These are phyloP conservation scores for Erannis defoliaria DNA, from an alignment of 2,888 invertebrate species.

Conservation along the genomic window DNA sequence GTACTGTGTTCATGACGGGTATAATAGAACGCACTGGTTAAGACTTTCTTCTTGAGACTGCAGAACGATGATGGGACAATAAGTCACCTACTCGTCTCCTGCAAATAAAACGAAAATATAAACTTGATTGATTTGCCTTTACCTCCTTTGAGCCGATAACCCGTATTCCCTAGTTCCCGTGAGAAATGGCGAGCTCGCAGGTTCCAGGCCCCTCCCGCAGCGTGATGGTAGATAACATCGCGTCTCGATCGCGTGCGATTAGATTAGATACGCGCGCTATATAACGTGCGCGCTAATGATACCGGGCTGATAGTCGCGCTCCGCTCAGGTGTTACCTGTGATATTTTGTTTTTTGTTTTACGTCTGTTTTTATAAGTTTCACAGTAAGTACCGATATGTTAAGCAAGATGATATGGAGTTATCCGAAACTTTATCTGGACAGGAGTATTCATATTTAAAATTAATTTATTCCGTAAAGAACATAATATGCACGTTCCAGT, in stretches of 20 bases:
- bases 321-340: constrained; percentile 1
- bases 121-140: neutral
- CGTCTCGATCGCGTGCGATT: neutral
- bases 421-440: too few relatives aligned
- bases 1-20: too few relatives aligned
- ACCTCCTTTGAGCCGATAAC: neutral
- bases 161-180: neutral
- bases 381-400: neutral
- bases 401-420: too few relatives aligned
- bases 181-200: neutral
- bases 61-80: too few relatives aligned
- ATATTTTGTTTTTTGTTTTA: neutral
- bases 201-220: constrained; percentile 1
- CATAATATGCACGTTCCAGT: too few relatives aligned
- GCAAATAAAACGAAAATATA: neutral
- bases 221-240: neutral
- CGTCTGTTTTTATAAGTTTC: neutral
- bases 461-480: too few relatives aligned
- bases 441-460: too few relatives aligned
- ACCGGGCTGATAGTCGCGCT: constrained; percentile 1
- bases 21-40: too few relatives aligned
- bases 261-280: constrained; percentile 13
- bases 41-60: too few relatives aligned
- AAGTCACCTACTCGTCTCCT: too few relatives aligned
- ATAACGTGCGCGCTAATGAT: constrained; percentile 1